Conservation (phyloP, 2,113 vertebrate genomes). For the Vidua macroura region DNA sequence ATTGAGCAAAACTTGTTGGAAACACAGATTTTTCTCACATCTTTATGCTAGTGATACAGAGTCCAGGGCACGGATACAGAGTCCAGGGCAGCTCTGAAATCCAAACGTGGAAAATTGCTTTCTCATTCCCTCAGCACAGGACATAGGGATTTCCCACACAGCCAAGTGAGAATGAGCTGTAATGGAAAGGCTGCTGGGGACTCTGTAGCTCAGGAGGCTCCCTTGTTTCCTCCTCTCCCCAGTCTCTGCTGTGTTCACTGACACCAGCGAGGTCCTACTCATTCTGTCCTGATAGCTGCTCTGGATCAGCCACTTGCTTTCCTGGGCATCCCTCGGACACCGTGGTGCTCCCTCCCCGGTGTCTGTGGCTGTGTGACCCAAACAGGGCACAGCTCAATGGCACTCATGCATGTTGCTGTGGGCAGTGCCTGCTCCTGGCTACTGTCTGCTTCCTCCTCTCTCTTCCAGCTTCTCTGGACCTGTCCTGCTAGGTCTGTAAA, state of each 20-base stretch:
- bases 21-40: neutral
- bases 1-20: neutral
- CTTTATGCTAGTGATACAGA: neutral
- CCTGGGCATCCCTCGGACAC: neutral
- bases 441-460: neutral
- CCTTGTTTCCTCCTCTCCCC: neutral
- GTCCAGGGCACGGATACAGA: neutral
- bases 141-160: neutral
- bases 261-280: rapidly evolving
- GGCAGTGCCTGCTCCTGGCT: neutral
- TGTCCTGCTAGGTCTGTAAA: neutral
- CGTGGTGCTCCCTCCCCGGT: rapidly evolving
- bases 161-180: neutral
- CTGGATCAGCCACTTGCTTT: neutral
- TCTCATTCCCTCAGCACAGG: neutral
- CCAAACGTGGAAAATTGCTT: neutral
- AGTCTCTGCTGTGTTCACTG: neutral
- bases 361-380: neutral
- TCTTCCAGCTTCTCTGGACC: neutral
- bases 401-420: neutral
- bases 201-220: neutral
- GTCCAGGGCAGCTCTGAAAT: neutral
- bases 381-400: neutral
- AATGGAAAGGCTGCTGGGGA: neutral
- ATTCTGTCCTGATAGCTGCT: neutral